Base-by-base conservation (phyloP, 1,140 invertebrate species). In the Pectinophora gossypiella region DNA sequence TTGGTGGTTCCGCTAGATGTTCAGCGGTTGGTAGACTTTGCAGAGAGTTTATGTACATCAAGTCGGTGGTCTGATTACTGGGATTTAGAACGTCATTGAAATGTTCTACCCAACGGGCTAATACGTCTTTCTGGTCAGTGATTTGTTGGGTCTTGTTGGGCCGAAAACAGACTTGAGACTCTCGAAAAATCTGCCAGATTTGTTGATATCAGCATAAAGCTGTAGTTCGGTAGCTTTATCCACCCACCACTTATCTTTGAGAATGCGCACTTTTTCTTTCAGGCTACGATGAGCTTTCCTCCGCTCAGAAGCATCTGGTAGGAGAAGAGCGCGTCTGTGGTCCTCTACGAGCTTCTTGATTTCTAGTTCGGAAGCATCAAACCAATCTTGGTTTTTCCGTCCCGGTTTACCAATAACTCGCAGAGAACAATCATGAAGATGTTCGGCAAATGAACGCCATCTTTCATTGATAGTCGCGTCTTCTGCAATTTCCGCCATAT, bases 181-280 rank as follows among this genome's bases (percentile, higher is more conserved):
- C 47, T 64, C 57, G 21, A 48, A 67, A 13, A 61, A 61, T 13
- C 27, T 51, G 16, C 59, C 53, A 7, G 13, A 46, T 42, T 61
- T 50, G 12, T 65, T 21, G 19, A 48, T 49, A 40, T 65, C 59
- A n/a, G 54, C 56, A 36, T 50, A 56, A 59, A 7, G 52, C 18
- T 61, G 57, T 10, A 64, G 10, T 47, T 58, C 52, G 9, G n/a
- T 7, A n/a, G 55, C 58, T 51, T 58, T 61, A n/a, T n/a, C n/a
- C n/a, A n/a, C n/a, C n/a, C n/a, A n/a, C n/a, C n/a, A n/a, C n/a
- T n/a, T n/a, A n/a, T n/a, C n/a, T n/a, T n/a, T n/a, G n/a, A n/a
- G n/a, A n/a, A n/a, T n/a, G n/a, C n/a, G n/a, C n/a, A n/a, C n/a
- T n/a, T n/a, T n/a, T n/a, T n/a, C n/a, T n/a, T n/a, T n/a, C n/a